Evolutionary conservation across 2,888 invertebrate genomes (phyloP).

Genomic region (Crioceris asparagi): DNA sequence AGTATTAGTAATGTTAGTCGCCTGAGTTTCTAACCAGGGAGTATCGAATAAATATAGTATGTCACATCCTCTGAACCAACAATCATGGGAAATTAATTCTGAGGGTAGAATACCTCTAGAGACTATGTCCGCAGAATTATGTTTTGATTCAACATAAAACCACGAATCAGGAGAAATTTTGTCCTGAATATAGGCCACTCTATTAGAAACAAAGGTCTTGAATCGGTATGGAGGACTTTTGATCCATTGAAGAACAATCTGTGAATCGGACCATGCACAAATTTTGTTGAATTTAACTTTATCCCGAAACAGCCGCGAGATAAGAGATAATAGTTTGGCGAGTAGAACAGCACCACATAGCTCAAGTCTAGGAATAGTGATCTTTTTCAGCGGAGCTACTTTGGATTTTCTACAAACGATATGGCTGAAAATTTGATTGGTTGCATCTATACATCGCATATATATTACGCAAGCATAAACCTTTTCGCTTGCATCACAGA

Average conservation of each 20-base stretch:
- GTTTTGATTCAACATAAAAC: conserved; percentile 12
- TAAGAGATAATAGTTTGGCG: not conserved
- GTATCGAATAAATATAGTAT: too few species aligned
- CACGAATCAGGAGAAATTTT: conserved; percentile 5
- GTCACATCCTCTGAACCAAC: too few species aligned
- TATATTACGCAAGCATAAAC: not conserved
- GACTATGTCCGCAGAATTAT: too few species aligned
- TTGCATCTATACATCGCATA: not conserved
- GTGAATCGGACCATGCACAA: conserved; percentile 12
- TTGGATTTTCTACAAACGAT: not conserved
- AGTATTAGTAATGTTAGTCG: too few species aligned
- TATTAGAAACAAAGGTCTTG: conserved; percentile 11
- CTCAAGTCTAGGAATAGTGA: not conserved
- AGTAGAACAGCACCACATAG: not conserved
- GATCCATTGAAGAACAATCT: conserved; percentile 11
- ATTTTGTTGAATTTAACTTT: conserved; percentile 4
- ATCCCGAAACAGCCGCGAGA: not conserved
- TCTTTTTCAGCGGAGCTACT: not conserved
- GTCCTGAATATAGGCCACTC: conserved; percentile 11
- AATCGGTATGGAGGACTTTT: conserved; percentile 8
- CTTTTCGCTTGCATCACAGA: conserved; percentile 2
- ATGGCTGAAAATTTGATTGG: not conserved
- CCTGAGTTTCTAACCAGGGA: too few species aligned
- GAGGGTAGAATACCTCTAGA: too few species aligned
- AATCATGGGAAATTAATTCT: too few species aligned